phyloP scores from a whole-genome alignment of 2,797 vertebrate genomes.

The Sebastes alutus region DNA sequence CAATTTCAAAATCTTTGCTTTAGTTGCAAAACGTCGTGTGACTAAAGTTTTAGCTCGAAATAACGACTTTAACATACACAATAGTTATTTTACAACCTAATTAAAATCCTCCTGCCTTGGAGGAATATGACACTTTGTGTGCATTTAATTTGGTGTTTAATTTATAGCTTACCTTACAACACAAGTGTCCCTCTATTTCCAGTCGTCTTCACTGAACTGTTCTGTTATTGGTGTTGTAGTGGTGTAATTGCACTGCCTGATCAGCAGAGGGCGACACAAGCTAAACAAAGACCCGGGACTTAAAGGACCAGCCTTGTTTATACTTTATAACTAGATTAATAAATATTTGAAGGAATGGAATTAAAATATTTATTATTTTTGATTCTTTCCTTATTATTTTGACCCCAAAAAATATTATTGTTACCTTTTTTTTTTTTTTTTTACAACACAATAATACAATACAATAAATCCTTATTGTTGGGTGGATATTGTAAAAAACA shows the following conservation, averaged over 20 bases:
- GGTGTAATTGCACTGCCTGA: neutral
- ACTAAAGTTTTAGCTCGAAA: neutral
- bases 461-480: too few relatives aligned
- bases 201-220: neutral
- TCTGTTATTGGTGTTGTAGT: fast-evolving
- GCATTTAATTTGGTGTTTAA: neutral
- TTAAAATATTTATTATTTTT: too few relatives aligned
- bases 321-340: neutral
- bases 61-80: neutral
- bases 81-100: too few relatives aligned
- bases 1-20: neutral
- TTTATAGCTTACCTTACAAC: neutral
- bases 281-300: neutral
- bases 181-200: neutral
- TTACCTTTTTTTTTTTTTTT: too few relatives aligned
- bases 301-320: neutral
- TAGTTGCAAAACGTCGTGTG: neutral
- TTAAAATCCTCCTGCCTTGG: fast-evolving
- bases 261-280: slow-evolving; percentile 39
- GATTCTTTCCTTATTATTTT: too few relatives aligned
- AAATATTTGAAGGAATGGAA: neutral
- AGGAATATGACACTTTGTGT: neutral
- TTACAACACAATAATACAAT: too few relatives aligned
- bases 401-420: too few relatives aligned
- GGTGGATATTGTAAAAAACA: too few relatives aligned